Evolutionary conservation across 2,888 invertebrate genomes (phyloP).

Genomic region (Stegophylla sp.): DNA sequence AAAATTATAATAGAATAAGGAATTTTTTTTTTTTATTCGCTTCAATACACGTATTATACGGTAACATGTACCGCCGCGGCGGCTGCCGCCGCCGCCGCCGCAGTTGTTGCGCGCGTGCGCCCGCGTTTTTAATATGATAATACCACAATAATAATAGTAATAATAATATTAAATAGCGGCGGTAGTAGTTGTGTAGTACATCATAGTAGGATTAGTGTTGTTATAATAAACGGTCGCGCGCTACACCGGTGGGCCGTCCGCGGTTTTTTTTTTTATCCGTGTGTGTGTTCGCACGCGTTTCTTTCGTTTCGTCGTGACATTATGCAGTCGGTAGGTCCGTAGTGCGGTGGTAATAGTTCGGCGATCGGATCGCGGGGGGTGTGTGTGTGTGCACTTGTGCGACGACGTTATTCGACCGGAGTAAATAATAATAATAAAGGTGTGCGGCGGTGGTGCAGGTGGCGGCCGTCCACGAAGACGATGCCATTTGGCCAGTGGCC

Average conservation of each 20-base stretch:
- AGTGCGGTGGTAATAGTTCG: slow-evolving; percentile 5
- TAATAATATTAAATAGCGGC: too few species aligned
- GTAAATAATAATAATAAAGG: not conserved
- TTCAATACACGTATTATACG: too few species aligned
- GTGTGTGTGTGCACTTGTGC: too few species aligned
- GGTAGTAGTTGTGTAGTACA: not conserved
- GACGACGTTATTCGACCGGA: too few species aligned
- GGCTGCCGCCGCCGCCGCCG: not conserved
- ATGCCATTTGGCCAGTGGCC: slow-evolving; percentile 51
- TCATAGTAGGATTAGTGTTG: not conserved
- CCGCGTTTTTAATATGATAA: not conserved
- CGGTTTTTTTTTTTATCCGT: not conserved
- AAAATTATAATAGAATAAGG: too few species aligned
- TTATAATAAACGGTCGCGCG: not conserved
- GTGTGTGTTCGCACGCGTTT: not conserved
- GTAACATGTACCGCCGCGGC: not conserved
- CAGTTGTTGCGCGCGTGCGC: not conserved
- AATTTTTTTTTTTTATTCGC: too few species aligned
- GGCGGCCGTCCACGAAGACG: slow-evolving; percentile 21
- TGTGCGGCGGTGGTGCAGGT: not conserved
- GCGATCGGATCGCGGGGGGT: not conserved
- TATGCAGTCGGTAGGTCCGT: slow-evolving; percentile 31
- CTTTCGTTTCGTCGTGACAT: not conserved
- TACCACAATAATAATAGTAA: too few species aligned
- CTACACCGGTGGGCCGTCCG: not conserved